These are phyloP conservation scores for Andrena cerasifolii DNA, from an alignment of 1,140 invertebrate genomes.

Conservation along the genomic window DNA sequence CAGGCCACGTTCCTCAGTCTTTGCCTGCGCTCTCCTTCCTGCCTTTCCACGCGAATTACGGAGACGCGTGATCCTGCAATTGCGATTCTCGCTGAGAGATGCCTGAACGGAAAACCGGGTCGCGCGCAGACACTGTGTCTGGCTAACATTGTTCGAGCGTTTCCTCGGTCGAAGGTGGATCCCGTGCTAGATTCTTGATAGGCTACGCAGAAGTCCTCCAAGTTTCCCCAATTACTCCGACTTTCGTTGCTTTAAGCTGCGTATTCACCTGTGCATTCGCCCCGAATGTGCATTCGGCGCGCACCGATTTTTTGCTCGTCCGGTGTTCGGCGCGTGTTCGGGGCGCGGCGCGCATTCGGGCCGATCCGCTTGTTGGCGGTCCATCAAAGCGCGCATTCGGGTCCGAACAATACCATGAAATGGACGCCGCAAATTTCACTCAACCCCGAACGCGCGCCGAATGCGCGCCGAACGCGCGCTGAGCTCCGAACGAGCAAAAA, in stretches of 20 bases:
- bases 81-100: conserved; percentile 8
- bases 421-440: too few relatives aligned
- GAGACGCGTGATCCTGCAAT: conserved; percentile 51
- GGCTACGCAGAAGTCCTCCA: conserved; percentile 26
- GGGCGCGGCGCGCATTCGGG: too few relatives aligned
- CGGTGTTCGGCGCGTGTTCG: too few relatives aligned
- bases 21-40: not conserved
- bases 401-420: too few relatives aligned
- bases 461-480: too few relatives aligned
- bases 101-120: conserved; percentile 41
- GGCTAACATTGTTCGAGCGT: not conserved
- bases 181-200: conserved; percentile 20
- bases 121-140: not conserved
- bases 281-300: too few relatives aligned
- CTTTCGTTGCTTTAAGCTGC: conserved; percentile 28
- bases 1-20: not conserved
- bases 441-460: too few relatives aligned
- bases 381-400: too few relatives aligned
- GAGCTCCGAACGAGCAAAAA: too few relatives aligned
- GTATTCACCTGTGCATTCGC: too few relatives aligned
- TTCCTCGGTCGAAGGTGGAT: not conserved
- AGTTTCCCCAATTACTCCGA: conserved; percentile 43
- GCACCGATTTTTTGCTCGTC: too few relatives aligned
- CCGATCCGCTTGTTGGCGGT: too few relatives aligned
- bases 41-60: conserved; percentile 23